Percentiles rank a stretch among this genome's conserved stretches.
These are phyloP conservation scores for Stenichneumon culpator DNA, from an alignment of 2,888 invertebrate species.

Conservation along the genomic window DNA sequence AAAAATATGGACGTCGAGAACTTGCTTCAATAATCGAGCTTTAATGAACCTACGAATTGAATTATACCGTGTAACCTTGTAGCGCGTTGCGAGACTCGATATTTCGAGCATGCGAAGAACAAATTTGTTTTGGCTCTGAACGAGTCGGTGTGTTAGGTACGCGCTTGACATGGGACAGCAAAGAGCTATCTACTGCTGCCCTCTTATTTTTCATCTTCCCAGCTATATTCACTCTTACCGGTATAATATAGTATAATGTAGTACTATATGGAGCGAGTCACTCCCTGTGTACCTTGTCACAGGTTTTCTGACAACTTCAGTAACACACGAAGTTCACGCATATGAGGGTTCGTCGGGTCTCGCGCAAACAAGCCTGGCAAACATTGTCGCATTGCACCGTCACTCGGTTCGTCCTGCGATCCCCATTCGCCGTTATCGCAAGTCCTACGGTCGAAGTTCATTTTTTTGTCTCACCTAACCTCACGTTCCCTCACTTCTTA, in stretches of 20 bases:
- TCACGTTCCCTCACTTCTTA: constrained; percentile 69
- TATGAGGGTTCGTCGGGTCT: constrained; percentile 65
- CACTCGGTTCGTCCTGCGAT: constrained; percentile 46
- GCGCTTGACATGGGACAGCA: constrained; percentile 33
- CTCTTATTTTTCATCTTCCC: constrained; percentile 37
- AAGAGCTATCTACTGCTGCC: constrained; percentile 34
- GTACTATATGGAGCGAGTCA: constrained; percentile 55
- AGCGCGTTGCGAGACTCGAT: constrained; percentile 57
- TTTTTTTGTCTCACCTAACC: constrained; percentile 52
- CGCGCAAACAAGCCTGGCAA: constrained; percentile 75
- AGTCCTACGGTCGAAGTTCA: constrained; percentile 28
- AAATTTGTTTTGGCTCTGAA: constrained; percentile 75
- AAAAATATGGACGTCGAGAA: not conserved
- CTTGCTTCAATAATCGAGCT: constrained; percentile 31
- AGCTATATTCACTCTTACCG: constrained; percentile 39
- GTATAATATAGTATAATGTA: not conserved
- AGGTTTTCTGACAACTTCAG: constrained; percentile 76
- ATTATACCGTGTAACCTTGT: constrained; percentile 33
- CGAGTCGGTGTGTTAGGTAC: constrained; percentile 60
- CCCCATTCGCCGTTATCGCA: constrained; percentile 68
- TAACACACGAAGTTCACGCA: constrained; percentile 64
- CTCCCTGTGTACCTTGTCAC: constrained; percentile 75
- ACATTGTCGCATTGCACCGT: constrained; percentile 72
- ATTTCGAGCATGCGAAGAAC: constrained; percentile 70
- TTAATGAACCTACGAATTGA: not conserved